Conservation (phyloP, 2,113 vertebrate species). For the human region DNA sequence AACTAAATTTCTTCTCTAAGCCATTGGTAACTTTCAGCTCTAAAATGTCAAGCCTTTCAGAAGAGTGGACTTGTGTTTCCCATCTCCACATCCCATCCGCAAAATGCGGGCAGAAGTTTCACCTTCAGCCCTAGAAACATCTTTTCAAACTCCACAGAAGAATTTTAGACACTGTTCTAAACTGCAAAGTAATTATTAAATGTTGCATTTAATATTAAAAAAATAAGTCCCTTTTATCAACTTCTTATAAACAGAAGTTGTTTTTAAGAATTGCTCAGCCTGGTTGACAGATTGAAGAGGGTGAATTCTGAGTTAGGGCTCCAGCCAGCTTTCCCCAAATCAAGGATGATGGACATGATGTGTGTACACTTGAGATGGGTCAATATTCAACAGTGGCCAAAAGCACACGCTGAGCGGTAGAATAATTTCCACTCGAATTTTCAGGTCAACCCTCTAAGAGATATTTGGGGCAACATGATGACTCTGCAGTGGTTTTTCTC, state of each 20-base stretch:
- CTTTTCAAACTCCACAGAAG: not conserved
- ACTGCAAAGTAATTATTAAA: not conserved
- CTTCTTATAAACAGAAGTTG: not conserved
- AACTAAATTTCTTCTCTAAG: not conserved
- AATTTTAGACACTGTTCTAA: not conserved
- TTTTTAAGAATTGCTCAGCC: constrained; percentile 13
- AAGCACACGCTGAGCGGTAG: not conserved
- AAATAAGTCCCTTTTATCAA: not conserved
- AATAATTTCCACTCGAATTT: constrained; percentile 60
- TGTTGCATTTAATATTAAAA: not conserved
- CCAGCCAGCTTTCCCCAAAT: not conserved
- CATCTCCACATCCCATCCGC: not conserved
- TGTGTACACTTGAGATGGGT: not conserved
- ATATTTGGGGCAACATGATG: constrained; percentile 51
- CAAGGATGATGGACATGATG: not conserved
- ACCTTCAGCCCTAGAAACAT: not conserved
- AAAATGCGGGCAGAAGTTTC: not conserved
- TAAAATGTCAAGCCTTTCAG: not conserved
- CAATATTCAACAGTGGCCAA: not conserved
- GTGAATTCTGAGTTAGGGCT: not conserved
- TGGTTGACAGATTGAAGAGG: not conserved
- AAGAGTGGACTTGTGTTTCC: not conserved
- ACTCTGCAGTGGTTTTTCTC: constrained; percentile 60
- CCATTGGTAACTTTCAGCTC: not conserved
- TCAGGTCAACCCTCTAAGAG: constrained; percentile 56